Conservation (phyloP, 2,888 invertebrate species). For the Oscheius sp. region DNA sequence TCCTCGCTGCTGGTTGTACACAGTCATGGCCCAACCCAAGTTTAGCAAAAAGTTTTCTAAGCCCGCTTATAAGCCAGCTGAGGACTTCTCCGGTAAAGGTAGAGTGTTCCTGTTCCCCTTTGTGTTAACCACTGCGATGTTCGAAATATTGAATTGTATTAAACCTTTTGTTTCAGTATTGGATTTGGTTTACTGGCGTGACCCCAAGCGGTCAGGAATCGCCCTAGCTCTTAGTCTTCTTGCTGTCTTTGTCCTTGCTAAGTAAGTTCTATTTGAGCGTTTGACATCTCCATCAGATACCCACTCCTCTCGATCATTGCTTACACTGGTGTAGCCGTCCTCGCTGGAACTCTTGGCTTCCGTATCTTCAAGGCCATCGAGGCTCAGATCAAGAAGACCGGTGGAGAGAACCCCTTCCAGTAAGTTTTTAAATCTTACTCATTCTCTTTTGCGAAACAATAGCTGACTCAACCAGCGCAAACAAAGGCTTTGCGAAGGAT, state of each 20-base stretch:
- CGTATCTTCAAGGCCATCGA: slow-evolving; percentile 73
- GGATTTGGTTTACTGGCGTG: slow-evolving; percentile 92
- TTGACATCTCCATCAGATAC: slow-evolving; percentile 32
- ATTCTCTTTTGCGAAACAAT: not conserved
- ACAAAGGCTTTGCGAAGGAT: not conserved
- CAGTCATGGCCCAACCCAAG: slow-evolving; percentile 54
- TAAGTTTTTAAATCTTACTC: slow-evolving; percentile 75
- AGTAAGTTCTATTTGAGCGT: slow-evolving; percentile 70
- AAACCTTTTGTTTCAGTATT: slow-evolving; percentile 53
- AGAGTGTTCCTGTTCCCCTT: too few relatives aligned
- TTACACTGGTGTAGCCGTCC: slow-evolving; percentile 85
- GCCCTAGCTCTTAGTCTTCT: slow-evolving; percentile 89
- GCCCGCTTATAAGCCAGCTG: slow-evolving; percentile 60
- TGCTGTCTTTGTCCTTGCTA: slow-evolving; percentile 89
- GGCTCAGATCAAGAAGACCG: slow-evolving; percentile 80
- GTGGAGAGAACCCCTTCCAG: slow-evolving; percentile 98
- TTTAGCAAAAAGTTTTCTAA: slow-evolving; percentile 42
- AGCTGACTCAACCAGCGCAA: not conserved
- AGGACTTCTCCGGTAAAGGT: slow-evolving; percentile 67
- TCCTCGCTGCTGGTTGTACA: slow-evolving; percentile 27
- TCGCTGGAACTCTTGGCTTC: slow-evolving; percentile 89
- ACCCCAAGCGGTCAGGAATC: slow-evolving; percentile 90
- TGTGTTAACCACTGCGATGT: too few relatives aligned
- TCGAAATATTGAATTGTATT: too few relatives aligned
- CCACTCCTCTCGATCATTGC: slow-evolving; percentile 79